Conservation (phyloP, 2,888 invertebrate species). For the Endomychus coccineus region DNA sequence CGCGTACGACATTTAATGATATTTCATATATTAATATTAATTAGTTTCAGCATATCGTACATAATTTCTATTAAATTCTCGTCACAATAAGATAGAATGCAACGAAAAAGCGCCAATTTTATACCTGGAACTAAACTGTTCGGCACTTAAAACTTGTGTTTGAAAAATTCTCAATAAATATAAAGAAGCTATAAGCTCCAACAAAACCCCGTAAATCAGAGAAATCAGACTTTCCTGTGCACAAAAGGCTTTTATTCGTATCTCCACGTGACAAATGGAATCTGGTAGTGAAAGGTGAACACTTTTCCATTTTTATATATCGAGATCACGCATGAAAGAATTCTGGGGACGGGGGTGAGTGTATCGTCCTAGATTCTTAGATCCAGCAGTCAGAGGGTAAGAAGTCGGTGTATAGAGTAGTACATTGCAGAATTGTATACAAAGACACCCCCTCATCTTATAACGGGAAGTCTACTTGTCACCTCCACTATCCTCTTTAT, state of each 20-base stretch:
- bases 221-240: constrained; percentile 30
- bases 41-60: too few relatives aligned
- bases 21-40: too few relatives aligned
- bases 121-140: too few relatives aligned
- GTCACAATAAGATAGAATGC: too few relatives aligned
- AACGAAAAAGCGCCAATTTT: too few relatives aligned
- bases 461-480: constrained; percentile 37
- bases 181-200: constrained; percentile 20
- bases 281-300: constrained; percentile 44
- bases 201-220: constrained; percentile 28
- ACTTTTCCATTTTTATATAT: constrained; percentile 43
- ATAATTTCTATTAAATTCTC: too few relatives aligned
- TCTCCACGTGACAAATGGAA: constrained; percentile 43
- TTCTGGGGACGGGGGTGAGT: too few relatives aligned
- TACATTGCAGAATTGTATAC: constrained; percentile 13
- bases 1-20: too few relatives aligned
- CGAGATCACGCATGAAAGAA: too few relatives aligned
- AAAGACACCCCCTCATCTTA: constrained; percentile 23
- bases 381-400: too few relatives aligned
- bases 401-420: constrained; percentile 15
- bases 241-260: constrained; percentile 36
- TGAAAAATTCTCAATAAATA: constrained; percentile 20
- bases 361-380: too few relatives aligned
- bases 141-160: too few relatives aligned
- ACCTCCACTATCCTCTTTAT: constrained; percentile 34